These are phyloP conservation scores for Seladonia tumulorum DNA, from an alignment of 2,888 invertebrate genomes.

Conservation along the genomic window DNA sequence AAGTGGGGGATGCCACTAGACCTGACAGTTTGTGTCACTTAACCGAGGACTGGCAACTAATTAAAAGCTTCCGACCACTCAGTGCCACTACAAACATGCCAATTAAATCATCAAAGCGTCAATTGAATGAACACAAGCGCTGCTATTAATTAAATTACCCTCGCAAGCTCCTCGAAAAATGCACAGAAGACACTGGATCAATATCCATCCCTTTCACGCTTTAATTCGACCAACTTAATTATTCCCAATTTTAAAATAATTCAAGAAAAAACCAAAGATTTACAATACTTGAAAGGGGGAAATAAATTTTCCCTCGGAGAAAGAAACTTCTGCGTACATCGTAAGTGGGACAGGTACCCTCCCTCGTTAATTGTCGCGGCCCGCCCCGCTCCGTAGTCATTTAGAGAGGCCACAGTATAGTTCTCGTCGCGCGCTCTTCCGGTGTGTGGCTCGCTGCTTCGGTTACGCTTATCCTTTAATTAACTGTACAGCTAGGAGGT, in stretches of 20 bases:
- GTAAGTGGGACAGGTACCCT: not conserved
- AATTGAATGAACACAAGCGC: not conserved
- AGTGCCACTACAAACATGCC: not conserved
- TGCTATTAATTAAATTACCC: not conserved
- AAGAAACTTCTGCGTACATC: not conserved
- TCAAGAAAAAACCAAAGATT: not conserved
- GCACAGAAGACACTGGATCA: not conserved
- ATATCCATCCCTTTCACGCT: not conserved
- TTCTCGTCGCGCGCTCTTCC: not conserved
- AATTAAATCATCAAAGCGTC: not conserved
- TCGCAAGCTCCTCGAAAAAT: not conserved
- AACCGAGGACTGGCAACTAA: not conserved
- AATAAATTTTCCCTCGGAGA: not conserved
- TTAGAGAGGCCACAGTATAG: not conserved
- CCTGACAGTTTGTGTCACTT: no score
- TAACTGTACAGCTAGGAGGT: slow-evolving; percentile 28
- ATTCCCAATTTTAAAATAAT: not conserved
- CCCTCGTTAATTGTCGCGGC: not conserved
- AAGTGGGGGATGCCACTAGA: not conserved
- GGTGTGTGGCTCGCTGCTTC: not conserved
- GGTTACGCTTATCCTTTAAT: slow-evolving; percentile 12
- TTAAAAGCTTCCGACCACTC: not conserved
- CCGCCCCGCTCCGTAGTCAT: not conserved
- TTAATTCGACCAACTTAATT: not conserved
- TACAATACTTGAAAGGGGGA: not conserved